A percentile compares a stretch with the other conserved stretches of the same genome.
Conservation (phyloP, 1,140 invertebrate genomes). For the Leptopilina clavipes region DNA sequence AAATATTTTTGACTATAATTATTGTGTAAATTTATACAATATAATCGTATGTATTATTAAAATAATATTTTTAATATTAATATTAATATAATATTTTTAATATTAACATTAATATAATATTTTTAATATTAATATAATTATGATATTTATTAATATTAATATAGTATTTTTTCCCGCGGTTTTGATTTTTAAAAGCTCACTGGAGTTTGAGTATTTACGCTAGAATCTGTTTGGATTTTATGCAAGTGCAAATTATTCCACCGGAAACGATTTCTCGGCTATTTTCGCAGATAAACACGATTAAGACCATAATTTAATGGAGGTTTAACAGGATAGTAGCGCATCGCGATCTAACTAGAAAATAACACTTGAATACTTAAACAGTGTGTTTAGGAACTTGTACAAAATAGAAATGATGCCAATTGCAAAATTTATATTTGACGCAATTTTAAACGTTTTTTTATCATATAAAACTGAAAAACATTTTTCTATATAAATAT, state of each 20-base stretch:
- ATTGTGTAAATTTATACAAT: too few species aligned
- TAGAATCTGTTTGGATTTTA: neutral
- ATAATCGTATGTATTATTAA: too few species aligned
- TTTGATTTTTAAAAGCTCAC: neutral
- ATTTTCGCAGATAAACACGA: constrained; percentile 7
- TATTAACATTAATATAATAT: too few species aligned
- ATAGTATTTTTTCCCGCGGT: too few species aligned
- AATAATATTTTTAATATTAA: too few species aligned
- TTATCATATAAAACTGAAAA: too few species aligned
- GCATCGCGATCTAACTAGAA: constrained; percentile 4
- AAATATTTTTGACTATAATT: too few species aligned
- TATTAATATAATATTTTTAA: neutral
- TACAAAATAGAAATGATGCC: neutral
- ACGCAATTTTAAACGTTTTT: too few species aligned
- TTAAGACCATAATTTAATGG: constrained; percentile 12
- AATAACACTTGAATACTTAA: neutral
- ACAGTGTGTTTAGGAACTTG: neutral
- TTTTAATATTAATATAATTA: too few species aligned
- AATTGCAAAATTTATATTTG: too few species aligned
- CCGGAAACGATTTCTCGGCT: neutral
- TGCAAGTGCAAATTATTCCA: neutral
- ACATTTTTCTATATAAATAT: too few species aligned
- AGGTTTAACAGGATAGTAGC: neutral
- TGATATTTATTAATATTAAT: too few species aligned
- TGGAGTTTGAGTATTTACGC: neutral